Base-by-base conservation (phyloP, 1,140 invertebrate species). In the Calephelis nemesis region DNA sequence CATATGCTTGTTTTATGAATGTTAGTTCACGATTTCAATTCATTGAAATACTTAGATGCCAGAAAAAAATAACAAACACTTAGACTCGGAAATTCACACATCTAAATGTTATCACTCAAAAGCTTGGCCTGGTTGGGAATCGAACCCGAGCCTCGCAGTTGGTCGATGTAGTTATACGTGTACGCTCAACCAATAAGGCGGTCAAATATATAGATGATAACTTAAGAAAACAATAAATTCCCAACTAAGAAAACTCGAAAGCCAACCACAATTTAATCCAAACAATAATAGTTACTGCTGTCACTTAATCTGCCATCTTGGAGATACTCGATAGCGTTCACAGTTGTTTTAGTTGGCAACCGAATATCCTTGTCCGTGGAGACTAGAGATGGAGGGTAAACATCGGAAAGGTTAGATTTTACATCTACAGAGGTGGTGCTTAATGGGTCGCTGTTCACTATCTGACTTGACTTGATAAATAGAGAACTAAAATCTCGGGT, bases 311-410 rank as follows among this genome's bases (percentile, higher is more conserved):
- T 11, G 54, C 30, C 54, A 58, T 58, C 54, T 58, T 30, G 54
- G 19, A 58, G 19, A 39, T 39, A 58, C 54, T 58, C 54, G 19
- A 39, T 39, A 58, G 19, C 19, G 11, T 58, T 39, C 19, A 30
- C 54, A 58, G 54, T 58, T 58, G 54, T 58, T 58, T 58, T 58
- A 58, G 54, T 30, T 58, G 54, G 54, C 54, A 58, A 58, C 54
- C 54, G 54, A 58, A 58, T 58, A 58, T 15, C 54, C 54, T 58
- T 58, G 54, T 58, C 54, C 30, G 19, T 19, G 19, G 15, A 39
- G 54, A 58, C 54, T 58, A 19, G 19, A 58, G 54, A 58, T 58
- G 54, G 54, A 12, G 19, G 19, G 54, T 58, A 58, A 58, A 58
- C 54, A 58, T 58, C 30, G 54, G 54, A 58, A 58, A 58, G 54